Conservation (phyloP, 2,113 vertebrate genomes). For the Nicator chloris region DNA sequence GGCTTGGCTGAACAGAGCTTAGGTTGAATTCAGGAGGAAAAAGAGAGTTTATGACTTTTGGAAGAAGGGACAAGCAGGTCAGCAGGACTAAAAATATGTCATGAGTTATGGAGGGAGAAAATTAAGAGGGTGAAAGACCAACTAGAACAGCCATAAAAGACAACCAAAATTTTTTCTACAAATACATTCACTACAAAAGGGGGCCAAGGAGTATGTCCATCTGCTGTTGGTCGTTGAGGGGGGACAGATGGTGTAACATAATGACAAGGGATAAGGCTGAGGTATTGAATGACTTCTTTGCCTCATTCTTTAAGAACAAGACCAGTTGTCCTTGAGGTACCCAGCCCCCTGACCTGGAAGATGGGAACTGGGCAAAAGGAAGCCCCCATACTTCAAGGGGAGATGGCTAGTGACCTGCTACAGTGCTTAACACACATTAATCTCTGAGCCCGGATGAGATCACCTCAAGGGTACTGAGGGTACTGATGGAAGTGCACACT, state of each 20-base stretch:
- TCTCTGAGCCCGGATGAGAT: not conserved
- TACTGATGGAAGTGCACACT: not conserved
- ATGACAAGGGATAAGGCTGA: not conserved
- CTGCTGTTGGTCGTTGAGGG: not conserved
- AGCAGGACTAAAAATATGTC: not conserved
- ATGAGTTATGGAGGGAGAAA: not conserved
- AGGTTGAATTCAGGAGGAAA: not conserved
- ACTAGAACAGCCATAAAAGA: not conserved
- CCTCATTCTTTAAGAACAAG: not conserved
- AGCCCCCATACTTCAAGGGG: not conserved
- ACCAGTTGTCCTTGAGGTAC: not conserved
- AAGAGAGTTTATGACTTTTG: not conserved
- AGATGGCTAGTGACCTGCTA: not conserved
- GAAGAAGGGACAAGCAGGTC: not conserved
- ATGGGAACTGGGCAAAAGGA: not conserved
- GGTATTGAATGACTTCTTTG: too few relatives aligned
- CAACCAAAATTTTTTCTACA: not conserved
- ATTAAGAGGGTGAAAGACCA: not conserved
- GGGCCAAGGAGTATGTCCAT: not conserved
- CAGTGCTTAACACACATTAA: rapidly evolving
- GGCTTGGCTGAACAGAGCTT: not conserved
- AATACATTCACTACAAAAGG: not conserved
- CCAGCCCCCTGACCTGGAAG: not conserved
- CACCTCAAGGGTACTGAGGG: not conserved
- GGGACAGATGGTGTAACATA: not conserved